Conservation (phyloP, 2,797 vertebrate genomes). For the Sebastes trivittatus region DNA sequence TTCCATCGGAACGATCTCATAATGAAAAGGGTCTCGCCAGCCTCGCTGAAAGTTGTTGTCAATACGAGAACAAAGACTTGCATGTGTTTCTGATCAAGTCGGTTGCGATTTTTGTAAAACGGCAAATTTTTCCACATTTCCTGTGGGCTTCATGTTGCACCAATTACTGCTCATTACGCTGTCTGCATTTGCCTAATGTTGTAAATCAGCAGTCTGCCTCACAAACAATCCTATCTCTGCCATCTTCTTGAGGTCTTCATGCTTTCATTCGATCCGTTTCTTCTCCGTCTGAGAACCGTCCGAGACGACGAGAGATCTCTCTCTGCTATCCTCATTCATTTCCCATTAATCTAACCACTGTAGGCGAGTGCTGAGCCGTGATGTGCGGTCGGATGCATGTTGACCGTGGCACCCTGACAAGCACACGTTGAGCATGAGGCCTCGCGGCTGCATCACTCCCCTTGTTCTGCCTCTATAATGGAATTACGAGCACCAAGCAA, state of each 20-base stretch:
- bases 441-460: conserved; percentile 47
- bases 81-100: conserved; percentile 66
- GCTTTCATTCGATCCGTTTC: not conserved
- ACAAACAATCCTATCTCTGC: conserved; percentile 6
- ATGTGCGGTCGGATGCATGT: conserved; percentile 42
- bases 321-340: not conserved
- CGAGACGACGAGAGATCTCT: not conserved
- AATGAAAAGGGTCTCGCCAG: conserved; percentile 14
- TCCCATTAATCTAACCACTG: conserved; percentile 26
- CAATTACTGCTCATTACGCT: conserved; percentile 47
- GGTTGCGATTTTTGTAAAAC: conserved; percentile 49
- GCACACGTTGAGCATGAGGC: conserved; percentile 64
- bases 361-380: conserved; percentile 35
- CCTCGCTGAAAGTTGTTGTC: conserved; percentile 15
- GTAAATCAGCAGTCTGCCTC: conserved; percentile 22
- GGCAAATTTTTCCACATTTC: conserved; percentile 63
- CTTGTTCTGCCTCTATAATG: conserved; percentile 71
- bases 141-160: conserved; percentile 50
- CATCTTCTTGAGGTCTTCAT: conserved; percentile 9
- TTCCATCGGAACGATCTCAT: not conserved
- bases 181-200: conserved; percentile 43
- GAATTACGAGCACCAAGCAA: conserved; percentile 63
- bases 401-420: conserved; percentile 70
- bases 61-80: conserved; percentile 12
- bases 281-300: conserved; percentile 1